Conservation (phyloP, 2,113 vertebrate genomes). For the Podarcis raffonei region DNA sequence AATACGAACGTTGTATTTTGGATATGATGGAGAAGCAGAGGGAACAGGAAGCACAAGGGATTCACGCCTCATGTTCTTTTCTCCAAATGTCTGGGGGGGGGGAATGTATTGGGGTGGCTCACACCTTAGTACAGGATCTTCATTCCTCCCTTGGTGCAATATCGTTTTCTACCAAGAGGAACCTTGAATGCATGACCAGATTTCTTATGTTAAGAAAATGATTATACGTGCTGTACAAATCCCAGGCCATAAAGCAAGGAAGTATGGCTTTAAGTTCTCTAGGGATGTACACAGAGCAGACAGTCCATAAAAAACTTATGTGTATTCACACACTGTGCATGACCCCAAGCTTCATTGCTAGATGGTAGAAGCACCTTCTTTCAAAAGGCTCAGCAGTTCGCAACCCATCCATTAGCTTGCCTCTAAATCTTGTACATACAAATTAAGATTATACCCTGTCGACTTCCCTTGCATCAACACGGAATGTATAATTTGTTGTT, state of each 20-base stretch:
- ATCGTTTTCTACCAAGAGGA: constrained; percentile 19
- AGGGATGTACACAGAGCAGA: constrained; percentile 34
- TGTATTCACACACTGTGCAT: constrained; percentile 19
- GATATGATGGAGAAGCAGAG: background rate
- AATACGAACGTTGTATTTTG: background rate
- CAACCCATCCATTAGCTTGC: constrained; percentile 38
- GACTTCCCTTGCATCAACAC: background rate
- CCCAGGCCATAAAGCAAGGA: constrained; percentile 48
- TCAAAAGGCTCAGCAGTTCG: constrained; percentile 9
- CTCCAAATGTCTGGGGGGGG: background rate
- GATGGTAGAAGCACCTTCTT: constrained; percentile 36
- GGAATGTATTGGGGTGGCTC: background rate
- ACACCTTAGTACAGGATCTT: constrained; percentile 6
- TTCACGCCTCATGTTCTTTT: background rate
- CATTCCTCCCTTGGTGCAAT: constrained; percentile 21
- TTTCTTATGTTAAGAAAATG: constrained; percentile 37
- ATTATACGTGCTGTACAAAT: constrained; percentile 26
- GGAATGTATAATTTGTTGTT: constrained; percentile 37
- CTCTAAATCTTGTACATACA: constrained; percentile 26
- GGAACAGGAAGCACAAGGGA: background rate
- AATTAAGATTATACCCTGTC: constrained; percentile 13
- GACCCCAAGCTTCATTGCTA: constrained; percentile 33
- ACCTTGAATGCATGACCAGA: constrained; percentile 17
- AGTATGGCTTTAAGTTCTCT: constrained; percentile 47
- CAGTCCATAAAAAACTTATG: constrained; percentile 46